These are phyloP conservation scores for Lepus timidus DNA, from an alignment of 2,113 vertebrate species.

Conservation along the genomic window DNA sequence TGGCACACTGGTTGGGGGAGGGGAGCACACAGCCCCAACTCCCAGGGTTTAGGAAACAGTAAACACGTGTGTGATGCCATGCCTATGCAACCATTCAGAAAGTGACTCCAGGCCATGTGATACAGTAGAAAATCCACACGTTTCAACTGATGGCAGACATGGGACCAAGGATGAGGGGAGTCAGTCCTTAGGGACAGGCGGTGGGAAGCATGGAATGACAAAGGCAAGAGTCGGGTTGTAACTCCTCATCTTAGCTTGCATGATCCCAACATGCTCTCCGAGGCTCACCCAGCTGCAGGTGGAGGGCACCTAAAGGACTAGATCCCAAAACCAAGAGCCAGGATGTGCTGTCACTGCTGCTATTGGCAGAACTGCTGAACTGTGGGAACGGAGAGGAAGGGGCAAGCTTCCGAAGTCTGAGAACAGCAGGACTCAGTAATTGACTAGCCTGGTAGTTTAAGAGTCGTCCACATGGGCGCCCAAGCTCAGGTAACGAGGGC, in stretches of 20 bases:
- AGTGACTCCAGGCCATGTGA: not conserved
- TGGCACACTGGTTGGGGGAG: not conserved
- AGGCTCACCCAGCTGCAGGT: not conserved
- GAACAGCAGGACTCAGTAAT: not conserved
- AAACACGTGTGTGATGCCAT: conserved; percentile 18
- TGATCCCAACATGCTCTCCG: not conserved
- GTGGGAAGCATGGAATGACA: too few species aligned
- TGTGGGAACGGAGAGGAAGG: not conserved
- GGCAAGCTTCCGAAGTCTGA: not conserved
- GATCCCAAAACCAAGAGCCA: not conserved
- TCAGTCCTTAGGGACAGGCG: not conserved
- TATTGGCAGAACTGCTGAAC: not conserved
- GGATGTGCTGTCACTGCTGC: not conserved
- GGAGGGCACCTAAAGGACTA: not conserved
- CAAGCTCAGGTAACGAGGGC: not conserved
- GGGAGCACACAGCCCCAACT: not conserved
- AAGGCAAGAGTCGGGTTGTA: not conserved
- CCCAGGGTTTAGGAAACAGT: conserved; percentile 33
- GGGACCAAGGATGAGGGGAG: too few species aligned
- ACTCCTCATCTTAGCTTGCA: not conserved
- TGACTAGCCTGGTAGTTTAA: not conserved
- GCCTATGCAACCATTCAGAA: not conserved
- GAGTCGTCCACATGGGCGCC: too few species aligned
- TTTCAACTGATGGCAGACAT: not conserved
- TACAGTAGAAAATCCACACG: not conserved